Percentiles rank a stretch among this genome's conserved stretches.
These are phyloP conservation scores for Listrodromus nycthemerus DNA, from an alignment of 2,888 invertebrate genomes.

Conservation along the genomic window DNA sequence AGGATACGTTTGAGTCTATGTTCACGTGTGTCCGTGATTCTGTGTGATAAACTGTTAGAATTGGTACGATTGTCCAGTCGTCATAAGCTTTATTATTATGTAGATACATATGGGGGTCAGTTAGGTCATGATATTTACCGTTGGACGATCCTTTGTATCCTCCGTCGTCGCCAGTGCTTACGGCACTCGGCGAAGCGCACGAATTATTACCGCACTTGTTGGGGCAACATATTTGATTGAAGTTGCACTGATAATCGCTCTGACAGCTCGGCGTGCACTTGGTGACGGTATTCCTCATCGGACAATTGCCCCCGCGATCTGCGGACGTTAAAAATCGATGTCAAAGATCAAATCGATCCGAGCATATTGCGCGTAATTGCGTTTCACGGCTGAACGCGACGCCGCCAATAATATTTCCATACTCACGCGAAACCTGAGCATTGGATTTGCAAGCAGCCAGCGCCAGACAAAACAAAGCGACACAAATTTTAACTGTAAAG, in stretches of 20 bases:
- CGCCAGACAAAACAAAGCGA: conserved; percentile 44
- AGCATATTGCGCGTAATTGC: too few relatives aligned
- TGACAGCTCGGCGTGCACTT: conserved; percentile 89
- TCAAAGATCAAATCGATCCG: conserved; percentile 2
- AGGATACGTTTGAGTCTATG: too few relatives aligned
- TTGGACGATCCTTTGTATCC: conserved; percentile 82
- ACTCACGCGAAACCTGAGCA: conserved; percentile 62
- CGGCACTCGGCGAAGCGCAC: conserved; percentile 86
- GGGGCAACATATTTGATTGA: conserved; percentile 89
- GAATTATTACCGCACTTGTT: conserved; percentile 90
- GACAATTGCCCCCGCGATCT: conserved; percentile 86
- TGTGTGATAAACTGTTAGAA: too few relatives aligned
- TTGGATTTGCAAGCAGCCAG: conserved; percentile 39
- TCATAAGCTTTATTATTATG: too few relatives aligned
- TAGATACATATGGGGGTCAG: neutral
- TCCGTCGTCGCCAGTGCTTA: conserved; percentile 75
- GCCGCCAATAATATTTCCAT: neutral
- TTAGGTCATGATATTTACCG: conserved; percentile 64
- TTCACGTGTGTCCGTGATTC: too few relatives aligned
- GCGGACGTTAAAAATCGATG: conserved; percentile 27
- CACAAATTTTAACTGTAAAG: conserved; percentile 56
- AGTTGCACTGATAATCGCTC: conserved; percentile 88
- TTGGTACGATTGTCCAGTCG: too few relatives aligned
- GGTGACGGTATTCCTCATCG: conserved; percentile 88
- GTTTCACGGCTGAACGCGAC: neutral